Base-by-base conservation (phyloP, 2,113 vertebrate genomes). In the Panthera leo region DNA sequence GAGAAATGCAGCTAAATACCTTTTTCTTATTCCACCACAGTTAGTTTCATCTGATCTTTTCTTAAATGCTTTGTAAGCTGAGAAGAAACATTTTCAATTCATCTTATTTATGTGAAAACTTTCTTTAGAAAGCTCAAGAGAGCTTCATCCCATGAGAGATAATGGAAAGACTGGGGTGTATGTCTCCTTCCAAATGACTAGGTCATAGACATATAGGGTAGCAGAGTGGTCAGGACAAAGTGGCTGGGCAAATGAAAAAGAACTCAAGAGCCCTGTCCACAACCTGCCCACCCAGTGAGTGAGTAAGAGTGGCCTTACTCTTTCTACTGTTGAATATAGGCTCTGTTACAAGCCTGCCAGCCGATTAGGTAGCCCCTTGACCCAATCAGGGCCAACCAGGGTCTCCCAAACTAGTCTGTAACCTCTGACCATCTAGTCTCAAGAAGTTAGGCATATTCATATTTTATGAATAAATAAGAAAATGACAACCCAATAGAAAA, bases 1-100 rank as follows among this genome's bases (percentile, higher is more conserved):
- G 61, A 91, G 63, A 96, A 94, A 92, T 94, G 63, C 94, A 91
- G 15, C 53, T 93, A 78, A 83, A 8, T 85, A 34, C 45, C 0
- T 55, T 78, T 85, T 90, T 87, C 51, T 85, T 36, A 75, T 75
- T 97, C 48, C 3, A 65, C 55, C 58, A 94, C 51, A 61, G 45
- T 85, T 90, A 27, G 13, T 93, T 89, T 89, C 31, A 80, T 94
- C 45, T 88, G 39, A 36, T 88, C 34, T 92, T 63, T 85, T 67
- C 91, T 88, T 96, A 80, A 82, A 90, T 39, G 29, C 80, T 96
- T 94, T 80, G 3, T 91, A 67, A 91, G 12, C 68, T 73, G 70
- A 92, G 84, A 89, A 89, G 48, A 93, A 94, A 71, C n/a, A 92
- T 63, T 85, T 89, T 48, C 2, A 95, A 73, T 68, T 85, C 36